phyloP scores from a whole-genome alignment of 2,113 vertebrate genomes.

The Sinocyclocheilus maitianheensis region DNA sequence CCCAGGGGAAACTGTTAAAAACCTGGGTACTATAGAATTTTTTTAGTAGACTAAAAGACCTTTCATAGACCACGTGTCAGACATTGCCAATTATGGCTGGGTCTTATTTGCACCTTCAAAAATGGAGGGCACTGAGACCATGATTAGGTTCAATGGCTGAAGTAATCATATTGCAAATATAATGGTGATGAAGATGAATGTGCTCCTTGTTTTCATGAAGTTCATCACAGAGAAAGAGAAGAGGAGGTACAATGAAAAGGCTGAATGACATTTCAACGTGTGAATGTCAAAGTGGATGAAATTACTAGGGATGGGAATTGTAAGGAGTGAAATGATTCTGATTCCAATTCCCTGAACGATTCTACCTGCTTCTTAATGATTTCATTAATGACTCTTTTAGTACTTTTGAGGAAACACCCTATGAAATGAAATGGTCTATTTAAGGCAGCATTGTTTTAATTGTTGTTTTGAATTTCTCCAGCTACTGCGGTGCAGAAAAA shows the following conservation, averaged over 20 bases:
- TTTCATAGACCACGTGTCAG: neutral
- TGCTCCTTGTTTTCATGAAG: conserved; percentile 33
- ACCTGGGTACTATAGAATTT: neutral
- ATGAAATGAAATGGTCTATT: neutral
- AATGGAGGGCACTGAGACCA: conserved; percentile 27
- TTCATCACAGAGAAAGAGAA: conserved; percentile 11
- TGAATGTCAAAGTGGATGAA: conserved; percentile 13
- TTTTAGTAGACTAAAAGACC: conserved; percentile 17
- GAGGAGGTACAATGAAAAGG: neutral
- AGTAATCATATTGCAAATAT: conserved; percentile 35
- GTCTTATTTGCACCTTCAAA: conserved; percentile 18
- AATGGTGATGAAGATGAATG: conserved; percentile 28
- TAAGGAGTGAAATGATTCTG: neutral
- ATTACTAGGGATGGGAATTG: neutral
- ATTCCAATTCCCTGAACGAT: neutral
- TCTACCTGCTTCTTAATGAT: neutral
- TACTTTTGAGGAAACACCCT: neutral
- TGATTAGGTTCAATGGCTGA: conserved; percentile 29
- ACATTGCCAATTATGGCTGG: neutral
- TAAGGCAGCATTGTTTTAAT: neutral
- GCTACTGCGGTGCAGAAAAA: neutral
- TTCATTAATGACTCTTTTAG: neutral
- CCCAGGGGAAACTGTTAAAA: conserved; percentile 29
- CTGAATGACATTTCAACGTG: conserved; percentile 3
- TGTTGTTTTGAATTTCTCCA: neutral